phyloP scores from a whole-genome alignment of 2,113 vertebrate genomes.

The Aspiorhynchus laticeps region DNA sequence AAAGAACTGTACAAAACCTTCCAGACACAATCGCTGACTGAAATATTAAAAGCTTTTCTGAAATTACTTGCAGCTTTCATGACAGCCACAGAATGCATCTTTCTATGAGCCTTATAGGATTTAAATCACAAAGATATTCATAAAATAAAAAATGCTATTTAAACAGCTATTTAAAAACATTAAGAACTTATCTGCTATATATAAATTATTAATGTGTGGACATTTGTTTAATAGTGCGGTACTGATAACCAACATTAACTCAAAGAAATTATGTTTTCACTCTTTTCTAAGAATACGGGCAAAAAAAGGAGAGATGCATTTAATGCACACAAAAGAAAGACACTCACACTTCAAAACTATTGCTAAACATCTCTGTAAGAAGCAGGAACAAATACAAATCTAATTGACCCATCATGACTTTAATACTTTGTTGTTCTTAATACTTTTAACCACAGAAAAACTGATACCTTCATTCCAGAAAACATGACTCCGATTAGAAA shows the following conservation, averaged over 20 bases:
- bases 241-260: background rate
- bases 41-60: background rate
- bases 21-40: background rate
- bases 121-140: background rate
- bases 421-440: conserved; percentile 49
- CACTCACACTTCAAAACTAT: background rate
- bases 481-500: background rate
- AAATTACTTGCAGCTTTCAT: too few species aligned
- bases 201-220: background rate
- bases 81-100: background rate
- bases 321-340: background rate
- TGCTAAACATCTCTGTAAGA: background rate
- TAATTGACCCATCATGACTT: conserved; percentile 26
- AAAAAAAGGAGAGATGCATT: background rate
- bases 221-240: background rate
- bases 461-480: background rate
- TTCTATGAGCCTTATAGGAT: background rate
- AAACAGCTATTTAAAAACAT: background rate
- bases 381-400: background rate
- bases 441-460: conserved; percentile 31
- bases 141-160: background rate
- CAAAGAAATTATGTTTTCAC: background rate
- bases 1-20: background rate
- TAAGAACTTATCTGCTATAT: background rate
- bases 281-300: background rate